Evolutionary conservation across 53 echinoderm and acorn worm genomes (phyloP).

Genomic region (Arbacia lixula): DNA sequence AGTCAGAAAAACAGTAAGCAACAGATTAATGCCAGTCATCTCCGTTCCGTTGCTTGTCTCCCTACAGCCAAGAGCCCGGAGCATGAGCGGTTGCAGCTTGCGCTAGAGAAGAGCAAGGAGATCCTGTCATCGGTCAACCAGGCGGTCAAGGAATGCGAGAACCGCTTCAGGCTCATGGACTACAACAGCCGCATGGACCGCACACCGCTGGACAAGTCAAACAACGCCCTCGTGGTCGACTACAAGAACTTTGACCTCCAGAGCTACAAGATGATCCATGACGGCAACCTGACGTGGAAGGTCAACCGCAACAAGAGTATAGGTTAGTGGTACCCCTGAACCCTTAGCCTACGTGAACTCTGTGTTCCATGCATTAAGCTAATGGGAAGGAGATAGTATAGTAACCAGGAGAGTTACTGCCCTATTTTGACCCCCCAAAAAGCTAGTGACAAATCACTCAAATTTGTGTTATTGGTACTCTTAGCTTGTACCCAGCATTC

Average conservation of each 20-base stretch:
- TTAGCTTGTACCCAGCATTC: too few relatives aligned
- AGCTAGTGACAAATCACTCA: too few relatives aligned
- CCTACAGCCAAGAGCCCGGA: slow-evolving; percentile 71
- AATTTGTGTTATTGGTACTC: too few relatives aligned
- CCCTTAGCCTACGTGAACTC: too few relatives aligned
- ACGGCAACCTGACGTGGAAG: slow-evolving; percentile 85
- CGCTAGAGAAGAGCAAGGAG: slow-evolving; percentile 71
- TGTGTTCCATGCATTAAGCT: too few relatives aligned
- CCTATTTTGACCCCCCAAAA: too few relatives aligned
- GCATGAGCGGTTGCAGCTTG: slow-evolving; percentile 58
- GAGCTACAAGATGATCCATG: slow-evolving; percentile 76
- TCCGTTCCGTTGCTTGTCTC: too few relatives aligned
- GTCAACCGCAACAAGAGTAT: slow-evolving; percentile 82
- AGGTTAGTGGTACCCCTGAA: slow-evolving; percentile 79
- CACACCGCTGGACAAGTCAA: slow-evolving; percentile 80
- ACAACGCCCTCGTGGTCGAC: slow-evolving; percentile 30
- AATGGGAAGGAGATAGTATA: too few relatives aligned
- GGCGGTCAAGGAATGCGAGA: slow-evolving; percentile 89
- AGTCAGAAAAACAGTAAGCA: too few relatives aligned
- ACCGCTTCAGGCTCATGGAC: slow-evolving; percentile 70
- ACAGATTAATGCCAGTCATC: too few relatives aligned
- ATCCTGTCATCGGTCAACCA: slow-evolving; percentile 84
- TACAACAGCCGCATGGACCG: slow-evolving; percentile 73
- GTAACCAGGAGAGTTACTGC: too few relatives aligned
- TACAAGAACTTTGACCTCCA: slow-evolving; percentile 79